These are phyloP conservation scores for Lycopodina hypogea DNA, from an alignment of 37 sponge, comb jelly and placozoan species.

Conservation along the genomic window DNA sequence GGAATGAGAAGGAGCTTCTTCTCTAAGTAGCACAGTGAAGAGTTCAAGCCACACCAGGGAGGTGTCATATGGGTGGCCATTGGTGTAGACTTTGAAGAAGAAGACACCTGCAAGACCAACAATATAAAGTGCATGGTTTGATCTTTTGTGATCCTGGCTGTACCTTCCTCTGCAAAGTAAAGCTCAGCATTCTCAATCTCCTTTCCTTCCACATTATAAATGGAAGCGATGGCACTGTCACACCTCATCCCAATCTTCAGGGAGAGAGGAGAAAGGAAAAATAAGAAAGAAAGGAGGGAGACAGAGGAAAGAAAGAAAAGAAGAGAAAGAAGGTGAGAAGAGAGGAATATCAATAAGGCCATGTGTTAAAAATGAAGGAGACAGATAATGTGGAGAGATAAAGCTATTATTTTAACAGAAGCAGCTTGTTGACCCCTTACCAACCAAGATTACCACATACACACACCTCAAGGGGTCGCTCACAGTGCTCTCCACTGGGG, in stretches of 20 bases:
- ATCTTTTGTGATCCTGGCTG: not conserved
- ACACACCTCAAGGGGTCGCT: constrained; percentile 78
- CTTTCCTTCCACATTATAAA: constrained; percentile 60
- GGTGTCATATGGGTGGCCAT: constrained; percentile 89
- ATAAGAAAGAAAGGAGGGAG: not conserved
- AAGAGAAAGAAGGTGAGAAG: not conserved
- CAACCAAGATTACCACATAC: too few relatives aligned
- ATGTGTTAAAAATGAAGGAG: not conserved
- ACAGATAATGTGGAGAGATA: not conserved
- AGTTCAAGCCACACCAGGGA: constrained; percentile 68
- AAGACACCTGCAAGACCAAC: constrained; percentile 49
- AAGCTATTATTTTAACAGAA: too few relatives aligned
- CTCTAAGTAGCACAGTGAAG: constrained; percentile 47
- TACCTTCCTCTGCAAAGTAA: constrained; percentile 78
- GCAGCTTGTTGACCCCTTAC: too few relatives aligned
- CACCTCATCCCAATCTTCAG: constrained; percentile 66
- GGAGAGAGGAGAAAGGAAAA: not conserved
- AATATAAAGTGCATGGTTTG: not conserved
- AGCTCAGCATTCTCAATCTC: constrained; percentile 81
- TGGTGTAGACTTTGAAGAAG: constrained; percentile 74
- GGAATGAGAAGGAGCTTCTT: not conserved
- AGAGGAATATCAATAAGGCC: not conserved
- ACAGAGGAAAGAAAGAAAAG: not conserved
- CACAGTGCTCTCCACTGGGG: constrained; percentile 88
- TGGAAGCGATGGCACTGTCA: constrained; percentile 69